These are phyloP conservation scores for Cephonodes hylas DNA, from an alignment of 2,888 invertebrate genomes.

Conservation along the genomic window DNA sequence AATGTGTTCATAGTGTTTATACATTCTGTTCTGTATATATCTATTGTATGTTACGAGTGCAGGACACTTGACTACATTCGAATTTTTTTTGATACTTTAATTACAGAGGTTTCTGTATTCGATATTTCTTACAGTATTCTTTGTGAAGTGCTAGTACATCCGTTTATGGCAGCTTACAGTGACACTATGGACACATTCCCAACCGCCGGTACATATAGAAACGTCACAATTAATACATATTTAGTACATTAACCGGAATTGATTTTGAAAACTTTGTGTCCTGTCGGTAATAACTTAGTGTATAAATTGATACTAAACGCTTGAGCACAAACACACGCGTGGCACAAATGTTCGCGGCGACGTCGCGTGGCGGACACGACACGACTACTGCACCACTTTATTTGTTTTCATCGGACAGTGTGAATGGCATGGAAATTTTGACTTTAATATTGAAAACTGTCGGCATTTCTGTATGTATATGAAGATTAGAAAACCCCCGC, in stretches of 20 bases:
- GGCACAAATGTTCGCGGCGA: conserved; percentile 44
- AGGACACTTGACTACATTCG: neutral
- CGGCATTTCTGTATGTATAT: neutral
- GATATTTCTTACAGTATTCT: neutral
- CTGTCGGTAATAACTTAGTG: conserved; percentile 34
- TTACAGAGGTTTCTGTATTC: neutral
- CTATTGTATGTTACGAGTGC: neutral
- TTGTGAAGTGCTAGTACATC: neutral
- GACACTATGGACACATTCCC: neutral
- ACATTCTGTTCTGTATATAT: neutral
- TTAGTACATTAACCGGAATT: conserved; percentile 48
- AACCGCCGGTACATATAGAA: conserved; percentile 19
- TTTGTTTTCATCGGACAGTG: conserved; percentile 3
- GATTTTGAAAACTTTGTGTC: conserved; percentile 44
- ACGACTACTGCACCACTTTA: conserved; percentile 1
- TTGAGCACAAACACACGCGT: conserved; percentile 54
- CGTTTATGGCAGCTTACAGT: neutral
- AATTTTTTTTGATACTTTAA: neutral
- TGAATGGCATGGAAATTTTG: neutral
- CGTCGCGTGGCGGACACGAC: neutral
- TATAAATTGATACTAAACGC: conserved; percentile 33
- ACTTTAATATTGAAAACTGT: neutral
- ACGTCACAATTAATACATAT: conserved; percentile 21
- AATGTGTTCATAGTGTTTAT: neutral
- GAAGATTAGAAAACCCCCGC: neutral